phyloP scores from a whole-genome alignment of 2,797 vertebrate species.

The Myiothlypis coronata region DNA sequence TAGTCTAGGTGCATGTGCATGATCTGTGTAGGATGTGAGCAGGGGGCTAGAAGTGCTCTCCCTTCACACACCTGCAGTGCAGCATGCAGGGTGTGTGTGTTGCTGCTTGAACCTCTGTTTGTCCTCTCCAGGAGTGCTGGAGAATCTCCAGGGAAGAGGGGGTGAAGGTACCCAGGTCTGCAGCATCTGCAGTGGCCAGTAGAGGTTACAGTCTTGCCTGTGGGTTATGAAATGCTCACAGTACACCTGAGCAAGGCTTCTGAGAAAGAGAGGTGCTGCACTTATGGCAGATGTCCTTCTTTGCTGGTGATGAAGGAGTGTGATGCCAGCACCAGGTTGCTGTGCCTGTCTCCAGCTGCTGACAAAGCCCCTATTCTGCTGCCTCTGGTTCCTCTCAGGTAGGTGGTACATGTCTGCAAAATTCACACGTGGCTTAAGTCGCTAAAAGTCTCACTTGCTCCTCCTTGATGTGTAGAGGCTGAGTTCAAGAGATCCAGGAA shows the following conservation, averaged over 20 bases:
- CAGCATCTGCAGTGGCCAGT: background rate
- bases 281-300: background rate
- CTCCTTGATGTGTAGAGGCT: background rate
- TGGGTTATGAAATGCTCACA: background rate
- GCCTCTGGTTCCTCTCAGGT: background rate
- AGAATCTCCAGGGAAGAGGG: background rate
- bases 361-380: background rate
- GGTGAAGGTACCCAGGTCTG: background rate
- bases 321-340: background rate
- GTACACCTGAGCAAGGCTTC: background rate
- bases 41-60: background rate
- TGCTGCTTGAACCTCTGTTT: background rate
- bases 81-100: background rate
- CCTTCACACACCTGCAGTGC: background rate
- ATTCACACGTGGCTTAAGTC: background rate
- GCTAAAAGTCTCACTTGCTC: background rate
- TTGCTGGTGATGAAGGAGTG: background rate
- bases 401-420: background rate
- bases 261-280: background rate
- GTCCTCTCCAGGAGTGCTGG: background rate
- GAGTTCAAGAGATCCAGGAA: background rate
- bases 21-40: background rate
- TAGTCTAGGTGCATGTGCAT: accelerated
- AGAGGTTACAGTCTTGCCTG: background rate
- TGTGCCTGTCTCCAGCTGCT: background rate